These are phyloP conservation scores for Ectemnius cavifrons DNA, from an alignment of 2,888 invertebrate species.

Conservation along the genomic window DNA sequence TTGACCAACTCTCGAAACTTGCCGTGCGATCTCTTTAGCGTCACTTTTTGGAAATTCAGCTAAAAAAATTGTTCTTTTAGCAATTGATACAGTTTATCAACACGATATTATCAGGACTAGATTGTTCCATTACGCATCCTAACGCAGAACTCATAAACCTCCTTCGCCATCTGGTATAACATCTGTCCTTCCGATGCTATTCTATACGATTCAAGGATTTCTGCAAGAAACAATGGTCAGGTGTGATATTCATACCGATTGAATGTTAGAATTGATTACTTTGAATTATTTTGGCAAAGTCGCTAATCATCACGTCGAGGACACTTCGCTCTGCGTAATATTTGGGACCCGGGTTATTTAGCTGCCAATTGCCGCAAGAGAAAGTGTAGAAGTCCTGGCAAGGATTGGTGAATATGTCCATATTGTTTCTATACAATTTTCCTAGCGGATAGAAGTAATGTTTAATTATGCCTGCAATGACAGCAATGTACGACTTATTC, in stretches of 20 bases:
- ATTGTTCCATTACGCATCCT: not conserved
- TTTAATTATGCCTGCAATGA: not conserved
- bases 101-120: no score
- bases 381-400: conserved; percentile 2
- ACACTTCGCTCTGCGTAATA: not conserved
- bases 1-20: not conserved
- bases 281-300: no score
- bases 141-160: not conserved
- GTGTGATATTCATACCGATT: no score
- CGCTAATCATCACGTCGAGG: not conserved
- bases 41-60: not conserved
- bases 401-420: not conserved
- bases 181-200: not conserved
- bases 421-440: not conserved
- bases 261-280: no score
- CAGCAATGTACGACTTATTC: not conserved
- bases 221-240: not conserved
- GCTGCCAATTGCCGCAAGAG: not conserved
- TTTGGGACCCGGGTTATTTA: not conserved
- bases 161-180: not conserved
- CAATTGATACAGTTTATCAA: no score
- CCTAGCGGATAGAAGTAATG: not conserved
- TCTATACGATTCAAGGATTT: not conserved
- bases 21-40: not conserved
- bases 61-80: no score